phyloP scores from a whole-genome alignment of 23 tunicate species.

The Ciona savignyi region DNA sequence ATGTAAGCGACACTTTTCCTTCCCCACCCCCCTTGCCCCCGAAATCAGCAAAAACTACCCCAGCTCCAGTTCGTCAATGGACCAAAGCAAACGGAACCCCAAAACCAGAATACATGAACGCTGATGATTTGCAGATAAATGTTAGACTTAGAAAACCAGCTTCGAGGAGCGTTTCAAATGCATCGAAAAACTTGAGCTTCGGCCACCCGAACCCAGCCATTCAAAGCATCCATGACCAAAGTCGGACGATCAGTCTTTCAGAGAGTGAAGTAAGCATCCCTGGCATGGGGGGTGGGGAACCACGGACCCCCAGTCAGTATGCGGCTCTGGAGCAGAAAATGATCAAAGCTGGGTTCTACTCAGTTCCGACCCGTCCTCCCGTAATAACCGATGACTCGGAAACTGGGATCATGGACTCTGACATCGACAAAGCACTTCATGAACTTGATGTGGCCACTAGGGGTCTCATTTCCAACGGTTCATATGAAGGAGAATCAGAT shows the following conservation, averaged over 20 bases:
- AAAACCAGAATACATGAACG: not conserved
- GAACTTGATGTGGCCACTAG: slow-evolving; percentile 37
- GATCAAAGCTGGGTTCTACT: slow-evolving; percentile 73
- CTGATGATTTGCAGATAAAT: not conserved
- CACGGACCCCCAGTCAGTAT: slow-evolving; percentile 38
- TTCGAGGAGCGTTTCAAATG: not conserved
- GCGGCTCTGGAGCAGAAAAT: slow-evolving; percentile 36
- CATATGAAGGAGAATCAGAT: not conserved
- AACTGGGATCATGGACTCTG: slow-evolving; percentile 5
- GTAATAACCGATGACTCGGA: slow-evolving; percentile 17
- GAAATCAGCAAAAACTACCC: not conserved
- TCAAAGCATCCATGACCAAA: not conserved
- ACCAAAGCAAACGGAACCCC: not conserved
- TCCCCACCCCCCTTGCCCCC: slow-evolving; percentile 22
- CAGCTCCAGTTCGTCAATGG: slow-evolving; percentile 3
- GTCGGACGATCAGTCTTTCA: slow-evolving; percentile 7
- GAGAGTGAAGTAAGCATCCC: slow-evolving; percentile 47
- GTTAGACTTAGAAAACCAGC: not conserved
- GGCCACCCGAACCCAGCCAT: not conserved
- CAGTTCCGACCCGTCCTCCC: slow-evolving; percentile 71
- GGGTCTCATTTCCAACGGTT: not conserved
- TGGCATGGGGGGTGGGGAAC: slow-evolving; percentile 18
- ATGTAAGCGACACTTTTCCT: not conserved
- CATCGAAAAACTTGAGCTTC: slow-evolving; percentile 3
- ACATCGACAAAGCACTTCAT: slow-evolving; percentile 61